These are phyloP conservation scores for Thereuonema tuberculata DNA, from an alignment of 1,140 invertebrate species.

Conservation along the genomic window DNA sequence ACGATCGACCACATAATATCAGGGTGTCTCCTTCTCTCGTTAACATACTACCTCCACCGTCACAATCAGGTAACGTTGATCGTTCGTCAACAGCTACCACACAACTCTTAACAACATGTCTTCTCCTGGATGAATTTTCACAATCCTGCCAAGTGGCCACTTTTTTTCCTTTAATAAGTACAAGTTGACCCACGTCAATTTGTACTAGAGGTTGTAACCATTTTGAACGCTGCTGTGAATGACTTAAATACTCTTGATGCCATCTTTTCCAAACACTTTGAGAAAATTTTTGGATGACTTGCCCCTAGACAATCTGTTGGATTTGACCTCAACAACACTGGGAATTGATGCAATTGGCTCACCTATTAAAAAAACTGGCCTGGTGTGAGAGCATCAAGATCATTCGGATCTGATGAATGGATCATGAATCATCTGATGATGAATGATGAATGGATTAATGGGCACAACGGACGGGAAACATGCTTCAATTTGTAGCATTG, in stretches of 20 bases:
- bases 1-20: no score
- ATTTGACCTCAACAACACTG: not conserved
- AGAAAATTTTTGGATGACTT: not conserved
- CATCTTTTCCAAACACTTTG: conserved; percentile 18
- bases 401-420: conserved; percentile 19
- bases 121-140: no score
- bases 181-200: not conserved
- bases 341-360: conserved; percentile 1
- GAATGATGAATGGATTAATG: conserved; percentile 11
- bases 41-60: no score
- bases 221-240: not conserved
- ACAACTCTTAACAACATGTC: no score
- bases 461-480: conserved; percentile 23
- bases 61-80: no score
- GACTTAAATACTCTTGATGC: conserved; percentile 12
- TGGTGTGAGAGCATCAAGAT: conserved; percentile 21
- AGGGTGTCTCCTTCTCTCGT: no score
- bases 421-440: not conserved
- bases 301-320: not conserved
- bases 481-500: conserved; percentile 18
- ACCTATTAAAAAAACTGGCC: conserved; percentile 22
- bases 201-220: not conserved
- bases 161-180: not conserved
- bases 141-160: no score
- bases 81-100: no score